phyloP scores from a whole-genome alignment of 2,797 vertebrate species.

The Gymnoscopelus microlampas region DNA sequence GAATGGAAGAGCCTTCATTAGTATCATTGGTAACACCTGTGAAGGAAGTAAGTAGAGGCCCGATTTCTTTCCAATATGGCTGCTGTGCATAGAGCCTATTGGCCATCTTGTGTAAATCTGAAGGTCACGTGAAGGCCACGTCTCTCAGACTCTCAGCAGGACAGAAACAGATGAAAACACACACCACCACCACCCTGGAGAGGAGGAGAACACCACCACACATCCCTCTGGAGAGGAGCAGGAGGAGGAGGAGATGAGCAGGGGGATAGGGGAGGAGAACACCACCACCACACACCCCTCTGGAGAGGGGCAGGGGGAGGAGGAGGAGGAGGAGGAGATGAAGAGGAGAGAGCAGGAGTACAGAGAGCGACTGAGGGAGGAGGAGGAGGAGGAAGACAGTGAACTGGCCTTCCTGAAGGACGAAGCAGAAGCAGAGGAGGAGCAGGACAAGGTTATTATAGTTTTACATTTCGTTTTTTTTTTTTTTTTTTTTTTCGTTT shows the following conservation, averaged over 20 bases:
- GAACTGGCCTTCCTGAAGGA: not conserved
- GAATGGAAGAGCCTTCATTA: too few species aligned
- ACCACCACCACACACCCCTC: too few species aligned
- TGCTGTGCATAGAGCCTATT: too few species aligned
- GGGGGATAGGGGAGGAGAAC: not conserved
- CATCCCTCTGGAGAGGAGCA: not conserved
- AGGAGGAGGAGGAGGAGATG: not conserved
- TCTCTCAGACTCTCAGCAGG: constrained; percentile 52
- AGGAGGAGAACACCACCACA: not conserved
- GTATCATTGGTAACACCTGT: too few species aligned
- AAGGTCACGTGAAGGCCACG: too few species aligned
- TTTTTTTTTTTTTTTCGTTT: too few species aligned
- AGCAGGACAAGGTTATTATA: not conserved
- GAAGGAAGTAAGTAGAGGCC: too few species aligned
- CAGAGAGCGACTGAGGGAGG: not conserved
- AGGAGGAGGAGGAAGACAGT: not conserved
- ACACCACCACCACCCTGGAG: not conserved
- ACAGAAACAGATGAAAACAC: constrained; percentile 37
- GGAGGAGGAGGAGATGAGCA: not conserved
- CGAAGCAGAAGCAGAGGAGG: constrained; percentile 4
- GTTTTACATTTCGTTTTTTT: too few species aligned
- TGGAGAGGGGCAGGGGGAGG: not conserved
- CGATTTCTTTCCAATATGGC: too few species aligned
- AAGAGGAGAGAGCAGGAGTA: constrained; percentile 1
- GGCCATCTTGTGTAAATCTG: too few species aligned